These are phyloP conservation scores for Drosophila takahashii DNA, from an alignment of 1,140 invertebrate genomes.

Conservation along the genomic window DNA sequence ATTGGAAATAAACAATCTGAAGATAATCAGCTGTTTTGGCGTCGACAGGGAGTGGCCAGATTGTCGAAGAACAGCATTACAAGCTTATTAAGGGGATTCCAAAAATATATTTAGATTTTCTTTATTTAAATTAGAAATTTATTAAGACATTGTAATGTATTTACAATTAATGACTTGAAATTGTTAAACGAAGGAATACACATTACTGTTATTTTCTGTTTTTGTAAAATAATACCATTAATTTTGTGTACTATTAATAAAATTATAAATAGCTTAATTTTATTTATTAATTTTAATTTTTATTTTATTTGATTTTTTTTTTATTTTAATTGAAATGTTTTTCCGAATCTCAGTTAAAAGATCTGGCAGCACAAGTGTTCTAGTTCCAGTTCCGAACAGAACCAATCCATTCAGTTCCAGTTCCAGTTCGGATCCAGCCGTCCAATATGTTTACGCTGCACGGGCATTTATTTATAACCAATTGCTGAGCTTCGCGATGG, in stretches of 20 bases:
- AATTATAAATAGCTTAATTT: too few species aligned
- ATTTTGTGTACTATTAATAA: neutral
- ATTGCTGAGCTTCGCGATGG: constrained; percentile 37
- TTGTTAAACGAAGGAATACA: too few species aligned
- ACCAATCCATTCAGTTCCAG: constrained; percentile 5
- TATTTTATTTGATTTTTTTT: neutral
- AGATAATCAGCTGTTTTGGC: constrained; percentile 12
- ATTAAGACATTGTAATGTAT: too few species aligned
- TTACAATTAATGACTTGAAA: too few species aligned
- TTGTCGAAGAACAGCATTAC: neutral
- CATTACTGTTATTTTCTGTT: too few species aligned
- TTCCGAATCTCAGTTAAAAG: neutral
- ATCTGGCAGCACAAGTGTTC: neutral
- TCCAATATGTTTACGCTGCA: constrained; percentile 39
- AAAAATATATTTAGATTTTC: too few species aligned
- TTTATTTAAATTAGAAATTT: neutral
- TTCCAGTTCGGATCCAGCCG: constrained; percentile 14
- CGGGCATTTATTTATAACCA: constrained; percentile 30
- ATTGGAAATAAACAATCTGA: constrained; percentile 17
- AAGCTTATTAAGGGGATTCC: neutral
- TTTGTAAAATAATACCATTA: too few species aligned
- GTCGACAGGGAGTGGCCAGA: neutral
- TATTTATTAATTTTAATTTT: neutral
- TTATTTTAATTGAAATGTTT: neutral
- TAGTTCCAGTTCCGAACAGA: constrained; percentile 4